Evolutionary conservation across 2,888 invertebrate genomes (phyloP).

Genomic region (Megamerina dolium): DNA sequence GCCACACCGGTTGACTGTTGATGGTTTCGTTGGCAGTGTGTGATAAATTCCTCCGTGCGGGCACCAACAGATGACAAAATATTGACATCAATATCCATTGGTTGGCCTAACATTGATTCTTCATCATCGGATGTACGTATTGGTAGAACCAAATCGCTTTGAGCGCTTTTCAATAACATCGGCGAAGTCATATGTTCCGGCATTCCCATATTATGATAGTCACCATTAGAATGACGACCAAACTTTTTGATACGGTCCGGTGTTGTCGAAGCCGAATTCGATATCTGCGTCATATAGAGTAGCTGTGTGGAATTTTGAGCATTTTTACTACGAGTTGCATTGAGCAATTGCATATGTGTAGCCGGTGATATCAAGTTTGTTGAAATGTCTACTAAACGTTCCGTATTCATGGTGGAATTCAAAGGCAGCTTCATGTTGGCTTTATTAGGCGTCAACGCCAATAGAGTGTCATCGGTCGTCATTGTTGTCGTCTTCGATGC

Average conservation of each 20-base stretch:
- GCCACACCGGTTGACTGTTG: conserved; percentile 9
- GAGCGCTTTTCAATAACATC: conserved; percentile 30
- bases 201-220: conserved; percentile 6
- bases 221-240: too few relatives aligned
- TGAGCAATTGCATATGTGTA: conserved; percentile 34
- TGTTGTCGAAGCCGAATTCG: conserved; percentile 26
- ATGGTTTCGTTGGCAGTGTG: conserved; percentile 13
- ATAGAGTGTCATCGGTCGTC: conserved; percentile 27
- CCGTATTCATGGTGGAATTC: conserved; percentile 42
- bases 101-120: conserved; percentile 22
- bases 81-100: conserved; percentile 32
- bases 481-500: conserved; percentile 16
- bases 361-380: conserved; percentile 31
- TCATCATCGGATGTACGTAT: conserved; percentile 37
- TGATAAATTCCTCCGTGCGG: conserved; percentile 19
- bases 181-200: conserved; percentile 11
- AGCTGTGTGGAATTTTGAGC: conserved; percentile 31
- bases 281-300: conserved; percentile 35
- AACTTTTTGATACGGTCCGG: too few relatives aligned
- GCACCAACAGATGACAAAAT: conserved; percentile 18
- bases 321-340: conserved; percentile 18
- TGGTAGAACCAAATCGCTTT: conserved; percentile 37
- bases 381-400: conserved; percentile 38
- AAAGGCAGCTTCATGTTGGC: conserved; percentile 41
- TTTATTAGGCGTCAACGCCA: conserved; percentile 33